Base-by-base conservation (phyloP, 2,113 vertebrate species). In the Probosciger aterrimus region DNA sequence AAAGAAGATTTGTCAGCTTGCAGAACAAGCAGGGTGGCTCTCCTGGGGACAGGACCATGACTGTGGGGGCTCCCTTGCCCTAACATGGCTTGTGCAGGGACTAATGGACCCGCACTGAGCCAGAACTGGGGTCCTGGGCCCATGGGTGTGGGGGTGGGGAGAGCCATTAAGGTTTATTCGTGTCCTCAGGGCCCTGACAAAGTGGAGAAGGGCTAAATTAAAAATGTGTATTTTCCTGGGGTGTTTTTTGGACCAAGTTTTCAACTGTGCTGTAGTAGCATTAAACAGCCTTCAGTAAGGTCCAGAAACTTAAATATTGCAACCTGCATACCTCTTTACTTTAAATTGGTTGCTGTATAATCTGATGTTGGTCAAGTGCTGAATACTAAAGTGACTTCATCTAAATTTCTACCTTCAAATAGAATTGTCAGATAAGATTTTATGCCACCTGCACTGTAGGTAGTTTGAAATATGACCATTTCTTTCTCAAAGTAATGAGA, bases 21-120 rank as follows among this genome's bases (percentile, higher is more conserved):
- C 41, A 73, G 62, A 35, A 52, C 0, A 10, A 82, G 28, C 4
- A 0, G 25, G 31, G 33, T 3, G 5, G 15, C 7, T 77, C 19
- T 10, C 8, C 3, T 23, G 14, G 10, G 11, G 27, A 30, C 2
- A 5, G 24, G 27, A 11, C n/a, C 3, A 2, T 11, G 62, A 25
- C 22, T 0, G 0, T 8, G 7, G 10, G 11, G 7, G 10, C 9
- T 67, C 13, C 24, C 7, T 1, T 0, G 28, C 37, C 53, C 19
- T 18, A 33, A 37, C 11, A 47, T 1, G 14, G 53, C 39, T 19
- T 30, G 27, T 44, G 14, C 5, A 80, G 50, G 67, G 67, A 41
- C 25, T 6, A 23, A 8, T 6, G 15, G 59, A 8, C 30, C 31
- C 2, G 0, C 0, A 2, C 37, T 47, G 55, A 78, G 46, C 8